Conservation (phyloP, 2,888 invertebrate species). For the Tetragonisca angustula region DNA sequence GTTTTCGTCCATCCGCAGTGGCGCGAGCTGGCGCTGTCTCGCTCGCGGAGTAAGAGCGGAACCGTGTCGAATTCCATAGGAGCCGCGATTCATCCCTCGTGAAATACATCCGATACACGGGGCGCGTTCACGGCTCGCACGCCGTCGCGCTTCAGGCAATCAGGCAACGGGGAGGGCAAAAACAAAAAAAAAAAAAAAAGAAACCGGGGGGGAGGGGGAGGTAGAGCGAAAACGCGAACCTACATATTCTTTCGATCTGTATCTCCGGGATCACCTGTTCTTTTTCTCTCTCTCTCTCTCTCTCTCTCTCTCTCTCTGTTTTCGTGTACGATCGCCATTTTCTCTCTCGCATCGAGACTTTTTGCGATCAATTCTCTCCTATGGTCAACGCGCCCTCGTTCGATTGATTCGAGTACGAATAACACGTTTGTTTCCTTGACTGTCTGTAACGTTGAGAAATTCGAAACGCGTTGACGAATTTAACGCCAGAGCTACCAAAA, state of each 20-base stretch:
- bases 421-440: no score
- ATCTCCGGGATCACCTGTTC: conserved; percentile 16
- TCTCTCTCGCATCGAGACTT: conserved; percentile 21
- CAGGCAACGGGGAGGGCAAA: neutral
- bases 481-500: no score
- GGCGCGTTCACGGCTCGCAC: conserved; percentile 2
- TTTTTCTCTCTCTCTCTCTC: neutral
- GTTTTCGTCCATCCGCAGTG: neutral
- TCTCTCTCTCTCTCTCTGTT: no score
- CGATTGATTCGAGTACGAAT: no score
- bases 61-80: conserved; percentile 54
- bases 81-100: conserved; percentile 48
- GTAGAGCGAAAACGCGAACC: neutral
- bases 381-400: neutral
- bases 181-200: neutral
- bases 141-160: conserved; percentile 1
- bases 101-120: conserved; percentile 39
- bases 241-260: conserved; percentile 7
- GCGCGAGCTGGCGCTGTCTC: neutral
- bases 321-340: conserved; percentile 9
- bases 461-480: no score
- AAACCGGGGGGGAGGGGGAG: no score
- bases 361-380: conserved; percentile 56
- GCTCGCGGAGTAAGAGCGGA: conserved; percentile 41
- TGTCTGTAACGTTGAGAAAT: no score